Conservation (phyloP, 30 jellyfish, hydroid and myxozoan genomes). For the Aurelia aurita complex sp. Pacific region DNA sequence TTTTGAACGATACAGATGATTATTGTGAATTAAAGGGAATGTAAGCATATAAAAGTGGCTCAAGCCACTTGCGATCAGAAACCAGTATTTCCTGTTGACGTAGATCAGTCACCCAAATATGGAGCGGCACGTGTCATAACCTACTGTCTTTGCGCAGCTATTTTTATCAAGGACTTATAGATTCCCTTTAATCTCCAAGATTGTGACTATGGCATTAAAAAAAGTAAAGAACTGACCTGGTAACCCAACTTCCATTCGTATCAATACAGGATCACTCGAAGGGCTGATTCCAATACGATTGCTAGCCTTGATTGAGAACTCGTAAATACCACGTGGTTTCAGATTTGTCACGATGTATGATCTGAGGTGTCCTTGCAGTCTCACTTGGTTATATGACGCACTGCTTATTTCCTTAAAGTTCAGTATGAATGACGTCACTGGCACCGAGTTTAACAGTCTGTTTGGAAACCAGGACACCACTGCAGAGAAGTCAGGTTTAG, state of each 20-base stretch:
- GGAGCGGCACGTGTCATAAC: too few relatives aligned
- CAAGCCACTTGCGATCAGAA: too few relatives aligned
- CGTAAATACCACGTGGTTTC: constrained; percentile 26
- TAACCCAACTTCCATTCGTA: background rate
- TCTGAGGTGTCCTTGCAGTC: background rate
- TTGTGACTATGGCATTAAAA: background rate
- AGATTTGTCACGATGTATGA: constrained; percentile 2
- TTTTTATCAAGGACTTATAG: too few relatives aligned
- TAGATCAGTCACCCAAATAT: too few relatives aligned
- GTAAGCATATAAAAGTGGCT: too few relatives aligned
- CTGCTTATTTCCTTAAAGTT: background rate
- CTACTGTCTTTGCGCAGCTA: too few relatives aligned
- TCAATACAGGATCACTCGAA: constrained; percentile 25
- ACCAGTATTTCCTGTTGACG: too few relatives aligned
- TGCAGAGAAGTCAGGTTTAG: constrained; percentile 2
- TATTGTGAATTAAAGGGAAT: too few relatives aligned
- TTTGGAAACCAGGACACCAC: constrained; percentile 28
- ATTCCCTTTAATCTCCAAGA: too few relatives aligned
- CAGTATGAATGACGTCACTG: constrained; percentile 20
- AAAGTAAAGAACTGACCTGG: background rate
- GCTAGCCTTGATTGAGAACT: constrained; percentile 9
- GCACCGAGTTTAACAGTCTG: constrained; percentile 12
- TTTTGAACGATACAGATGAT: too few relatives aligned
- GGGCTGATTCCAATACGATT: constrained; percentile 21
- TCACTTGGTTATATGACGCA: background rate